phyloP scores from a whole-genome alignment of 1,140 invertebrate species.

The Bombus cullumanus region DNA sequence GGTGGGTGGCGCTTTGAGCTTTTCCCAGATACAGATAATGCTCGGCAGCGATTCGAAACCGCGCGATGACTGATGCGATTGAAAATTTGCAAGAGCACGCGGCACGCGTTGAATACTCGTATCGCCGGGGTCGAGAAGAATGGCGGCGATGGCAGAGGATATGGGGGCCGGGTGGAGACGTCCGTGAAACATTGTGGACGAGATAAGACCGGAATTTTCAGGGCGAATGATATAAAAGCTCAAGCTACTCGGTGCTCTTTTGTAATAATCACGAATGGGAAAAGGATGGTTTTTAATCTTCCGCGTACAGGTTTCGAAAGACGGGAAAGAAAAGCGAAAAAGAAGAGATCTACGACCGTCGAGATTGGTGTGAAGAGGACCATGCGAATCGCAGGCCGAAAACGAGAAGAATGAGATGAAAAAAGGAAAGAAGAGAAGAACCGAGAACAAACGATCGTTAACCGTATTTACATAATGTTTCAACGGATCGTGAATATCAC shows the following conservation, averaged over 20 bases:
- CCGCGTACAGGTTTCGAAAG: neutral
- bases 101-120: conserved; percentile 22
- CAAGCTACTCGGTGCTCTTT: neutral
- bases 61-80: conserved; percentile 33
- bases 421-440: neutral
- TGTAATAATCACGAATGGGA: conserved; percentile 32
- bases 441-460: conserved; percentile 26
- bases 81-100: conserved; percentile 37
- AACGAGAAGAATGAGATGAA: neutral
- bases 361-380: conserved; percentile 10
- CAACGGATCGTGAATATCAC: conserved; percentile 19
- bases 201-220: conserved; percentile 52
- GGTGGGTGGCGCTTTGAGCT: neutral
- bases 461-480: conserved; percentile 38
- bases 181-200: conserved; percentile 23
- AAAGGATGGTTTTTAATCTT: conserved; percentile 39
- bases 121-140: conserved; percentile 9
- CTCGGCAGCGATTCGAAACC: conserved; percentile 32
- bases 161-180: neutral
- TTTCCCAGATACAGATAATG: conserved; percentile 41
- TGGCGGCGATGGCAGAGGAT: neutral
- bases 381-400: too few relatives aligned
- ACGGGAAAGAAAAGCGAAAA: neutral
- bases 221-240: conserved; percentile 43
- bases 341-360: neutral